Base-by-base conservation (phyloP, 37 sponge, comb jelly and placozoan species). In the Beroe forskalii region DNA sequence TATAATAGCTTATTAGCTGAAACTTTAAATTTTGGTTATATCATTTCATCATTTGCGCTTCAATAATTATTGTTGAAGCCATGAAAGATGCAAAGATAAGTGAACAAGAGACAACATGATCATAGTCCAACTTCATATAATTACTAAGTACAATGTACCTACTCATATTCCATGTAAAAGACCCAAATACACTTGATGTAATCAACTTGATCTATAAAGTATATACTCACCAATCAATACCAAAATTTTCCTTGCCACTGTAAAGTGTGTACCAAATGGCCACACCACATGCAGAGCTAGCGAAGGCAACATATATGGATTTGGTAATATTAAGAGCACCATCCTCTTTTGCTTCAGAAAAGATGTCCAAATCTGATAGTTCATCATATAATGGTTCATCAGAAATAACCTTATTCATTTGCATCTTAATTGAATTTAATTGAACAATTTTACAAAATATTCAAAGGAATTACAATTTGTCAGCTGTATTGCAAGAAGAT, bases 341-440 rank as follows among this genome's bases (percentile, higher is more conserved):
- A n/a, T n/a, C n/a, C 1, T 41, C 44, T 41, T 41, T 41, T 43
- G 12, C 30, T 22, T 12, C 42, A 0, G n/a, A 8, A 25, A 30
- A 44, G 40, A 8, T 48, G 20, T 80, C 86, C 25, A 80, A 25
- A 23, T 80, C 40, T 23, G 86, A 80, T 6, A 80, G 8, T 1
- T 32, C 55, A 14, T 80, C 55, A 43, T 80, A 80, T 1, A 80
- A 48, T 24, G 86, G 86, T 23, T 80, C 86, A 38, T 80, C 86
- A 27, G 86, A 80, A 25, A 27, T 42, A 9, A 80, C 44, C 20
- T 25, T 44, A 4, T 80, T 48, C 86, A 80, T 80, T 6, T 12
- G 6, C 12, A 48, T 17, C 6, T 48, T 17, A 12, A 48, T 48
- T 48, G 55, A 48, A 17, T 48, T 48, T 6, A 48, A 48, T 48